Evolutionary conservation across 1,140 invertebrate species (phyloP).

Genomic region (Trichogramma pretiosum): DNA sequence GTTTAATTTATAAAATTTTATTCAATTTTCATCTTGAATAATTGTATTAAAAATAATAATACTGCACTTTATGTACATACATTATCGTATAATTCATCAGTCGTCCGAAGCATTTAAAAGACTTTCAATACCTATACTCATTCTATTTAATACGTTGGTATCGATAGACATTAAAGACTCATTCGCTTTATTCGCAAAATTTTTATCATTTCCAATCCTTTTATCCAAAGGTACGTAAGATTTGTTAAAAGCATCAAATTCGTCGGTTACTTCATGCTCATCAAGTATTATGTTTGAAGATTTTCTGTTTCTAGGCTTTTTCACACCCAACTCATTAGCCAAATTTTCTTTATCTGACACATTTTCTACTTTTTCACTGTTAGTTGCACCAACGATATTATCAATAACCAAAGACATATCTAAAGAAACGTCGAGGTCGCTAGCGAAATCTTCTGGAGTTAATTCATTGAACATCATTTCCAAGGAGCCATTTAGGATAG

Average conservation of each 20-base stretch:
- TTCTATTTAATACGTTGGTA: constrained; percentile 2
- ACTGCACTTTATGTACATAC: neutral
- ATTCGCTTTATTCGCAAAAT: constrained; percentile 3
- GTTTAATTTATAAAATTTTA: no score
- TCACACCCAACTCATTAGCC: constrained; percentile 4
- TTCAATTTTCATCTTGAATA: no score
- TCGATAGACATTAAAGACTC: neutral
- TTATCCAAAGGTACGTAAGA: constrained; percentile 30
- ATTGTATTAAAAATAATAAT: neutral
- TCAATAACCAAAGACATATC: constrained; percentile 55
- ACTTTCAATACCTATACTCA: constrained; percentile 21
- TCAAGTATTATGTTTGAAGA: no score
- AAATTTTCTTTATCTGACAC: no score
- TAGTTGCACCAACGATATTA: constrained; percentile 35
- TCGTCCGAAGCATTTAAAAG: constrained; percentile 24
- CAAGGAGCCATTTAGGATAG: constrained; percentile 30
- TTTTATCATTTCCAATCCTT: constrained; percentile 21
- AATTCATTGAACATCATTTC: constrained; percentile 34
- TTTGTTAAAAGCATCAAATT: constrained; percentile 29
- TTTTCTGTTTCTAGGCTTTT: neutral
- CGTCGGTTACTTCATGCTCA: constrained; percentile 19
- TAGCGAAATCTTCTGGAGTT: constrained; percentile 40
- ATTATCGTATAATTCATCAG: no score
- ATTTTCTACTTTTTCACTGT: neutral
- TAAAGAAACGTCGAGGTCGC: constrained; percentile 41